Evolutionary conservation across 2,888 invertebrate species (phyloP).

Genomic region (Perithous albicinctus): DNA sequence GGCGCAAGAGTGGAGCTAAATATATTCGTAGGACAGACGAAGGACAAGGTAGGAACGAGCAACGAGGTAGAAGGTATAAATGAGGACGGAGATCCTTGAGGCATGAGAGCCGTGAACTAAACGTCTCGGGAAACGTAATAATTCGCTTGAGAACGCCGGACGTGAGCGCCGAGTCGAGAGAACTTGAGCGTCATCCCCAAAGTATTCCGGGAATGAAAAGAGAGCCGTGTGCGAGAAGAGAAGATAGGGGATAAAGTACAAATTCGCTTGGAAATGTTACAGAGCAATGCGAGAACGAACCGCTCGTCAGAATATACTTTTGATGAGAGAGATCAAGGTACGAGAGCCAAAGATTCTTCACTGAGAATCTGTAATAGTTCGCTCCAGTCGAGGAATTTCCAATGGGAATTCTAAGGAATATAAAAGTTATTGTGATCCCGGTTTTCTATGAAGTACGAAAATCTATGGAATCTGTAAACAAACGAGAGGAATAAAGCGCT

Average conservation of each 20-base stretch:
- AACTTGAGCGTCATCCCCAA: slow-evolving; percentile 9
- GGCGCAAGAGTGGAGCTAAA: not conserved
- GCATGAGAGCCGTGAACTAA: slow-evolving; percentile 9
- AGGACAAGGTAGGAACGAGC: not conserved
- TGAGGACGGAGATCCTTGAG: slow-evolving; percentile 10
- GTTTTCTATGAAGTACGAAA: too few relatives aligned
- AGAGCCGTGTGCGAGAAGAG: not conserved
- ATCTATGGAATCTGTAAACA: not conserved
- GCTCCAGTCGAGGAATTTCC: slow-evolving; percentile 14
- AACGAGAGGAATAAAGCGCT: not conserved
- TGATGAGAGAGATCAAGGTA: slow-evolving; percentile 16
- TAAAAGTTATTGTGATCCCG: not conserved
- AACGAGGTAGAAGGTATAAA: slow-evolving; percentile 6
- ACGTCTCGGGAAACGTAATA: slow-evolving; percentile 25
- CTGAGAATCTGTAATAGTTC: slow-evolving; percentile 25
- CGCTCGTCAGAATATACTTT: slow-evolving; percentile 41
- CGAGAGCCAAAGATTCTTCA: slow-evolving; percentile 22
- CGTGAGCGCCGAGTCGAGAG: slow-evolving; percentile 18
- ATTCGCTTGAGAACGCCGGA: slow-evolving; percentile 27
- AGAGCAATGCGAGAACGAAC: not conserved
- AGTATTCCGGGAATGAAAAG: slow-evolving; percentile 24
- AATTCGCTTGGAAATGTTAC: slow-evolving; percentile 48
- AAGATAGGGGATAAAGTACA: not conserved
- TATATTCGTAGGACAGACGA: not conserved
- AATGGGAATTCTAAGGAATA: not conserved